Conservation (phyloP, 2,797 vertebrate species). For the Lagodon rhomboides region DNA sequence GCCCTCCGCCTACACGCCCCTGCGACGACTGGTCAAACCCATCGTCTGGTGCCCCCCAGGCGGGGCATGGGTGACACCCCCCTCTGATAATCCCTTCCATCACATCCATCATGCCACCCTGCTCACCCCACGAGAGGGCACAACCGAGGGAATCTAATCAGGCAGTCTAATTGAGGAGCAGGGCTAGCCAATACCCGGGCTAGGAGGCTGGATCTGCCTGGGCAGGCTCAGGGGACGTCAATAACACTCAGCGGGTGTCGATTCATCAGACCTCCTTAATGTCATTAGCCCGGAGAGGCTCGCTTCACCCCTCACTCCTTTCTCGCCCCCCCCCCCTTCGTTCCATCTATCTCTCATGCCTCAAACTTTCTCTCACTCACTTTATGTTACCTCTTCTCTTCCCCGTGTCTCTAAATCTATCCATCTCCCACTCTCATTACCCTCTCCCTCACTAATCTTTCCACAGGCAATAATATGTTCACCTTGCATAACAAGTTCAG, state of each 20-base stretch:
- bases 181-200: constrained; percentile 77
- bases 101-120: constrained; percentile 87
- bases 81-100: constrained; percentile 79
- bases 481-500: constrained; percentile 70
- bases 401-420: constrained; percentile 78
- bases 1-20: constrained; percentile 73
- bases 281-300: constrained; percentile 88
- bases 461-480: constrained; percentile 70
- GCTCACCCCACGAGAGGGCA: constrained; percentile 82
- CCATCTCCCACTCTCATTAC: constrained; percentile 79
- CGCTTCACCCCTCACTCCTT: constrained; percentile 66
- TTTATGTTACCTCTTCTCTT: constrained; percentile 64
- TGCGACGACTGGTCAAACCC: constrained; percentile 77
- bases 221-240: constrained; percentile 81
- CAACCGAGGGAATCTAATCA: constrained; percentile 86
- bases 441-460: constrained; percentile 69
- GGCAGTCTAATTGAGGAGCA: constrained; percentile 84
- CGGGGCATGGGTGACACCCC: constrained; percentile 77
- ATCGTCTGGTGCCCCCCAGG: constrained; percentile 76
- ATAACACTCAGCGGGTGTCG: constrained; percentile 87
- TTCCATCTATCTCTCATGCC: constrained; percentile 72
- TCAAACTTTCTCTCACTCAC: constrained; percentile 73
- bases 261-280: constrained; percentile 88
- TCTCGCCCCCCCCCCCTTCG: constrained; percentile 52
- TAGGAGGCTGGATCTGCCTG: constrained; percentile 69